Base-by-base conservation (phyloP, 2,113 vertebrate species). In the Psephotus haematonotus region DNA sequence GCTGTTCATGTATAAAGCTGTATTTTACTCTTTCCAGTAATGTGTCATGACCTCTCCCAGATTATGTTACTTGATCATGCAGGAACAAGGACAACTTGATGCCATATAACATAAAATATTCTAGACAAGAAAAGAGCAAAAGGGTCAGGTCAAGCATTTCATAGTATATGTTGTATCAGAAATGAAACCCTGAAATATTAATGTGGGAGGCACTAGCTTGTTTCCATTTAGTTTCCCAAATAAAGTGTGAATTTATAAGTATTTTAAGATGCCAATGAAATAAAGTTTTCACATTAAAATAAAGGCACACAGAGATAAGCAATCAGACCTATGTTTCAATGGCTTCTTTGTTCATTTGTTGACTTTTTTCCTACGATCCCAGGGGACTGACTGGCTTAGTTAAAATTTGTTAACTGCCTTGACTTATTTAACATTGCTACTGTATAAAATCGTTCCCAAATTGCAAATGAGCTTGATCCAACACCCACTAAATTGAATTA, bases 11-110 rank as follows among this genome's bases (percentile, higher is more conserved):
- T 81, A 78, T 55, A 78, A 70, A 55, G 17, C 5, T 59, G 27
- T 14, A 55, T 82, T 68, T 88, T 92, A 92, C 79, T 86, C 62
- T 92, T 95, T 83, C 52, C 22, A 86, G n/a, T 71, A 82, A 71
- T 12, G 41, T 78, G 44, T 74, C 76, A 74, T 84, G 53, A 91
- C 35, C 50, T 86, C 44, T 65, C 41, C 94, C 52, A 86, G 50
- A 82, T 81, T 86, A 53, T 41, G 22, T 49, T 78, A 83, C 35
- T 86, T 84, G 94, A 79, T 92, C 52, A 86, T 52, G 44, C 62
- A 90, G 49, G 62, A 76, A 72, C 27, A 93, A 50, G 92, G 69
- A 67, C 29, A 88, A 75, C 18, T 47, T 59, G 59, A 85, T 68
- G n/a, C 10, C 31, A 13, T 62, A 18, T 27, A 83, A 67, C 7